A percentile compares a stretch with the other conserved stretches of the same genome.
phyloP scores from a whole-genome alignment of 2,797 vertebrate species.

The Spizella passerina region DNA sequence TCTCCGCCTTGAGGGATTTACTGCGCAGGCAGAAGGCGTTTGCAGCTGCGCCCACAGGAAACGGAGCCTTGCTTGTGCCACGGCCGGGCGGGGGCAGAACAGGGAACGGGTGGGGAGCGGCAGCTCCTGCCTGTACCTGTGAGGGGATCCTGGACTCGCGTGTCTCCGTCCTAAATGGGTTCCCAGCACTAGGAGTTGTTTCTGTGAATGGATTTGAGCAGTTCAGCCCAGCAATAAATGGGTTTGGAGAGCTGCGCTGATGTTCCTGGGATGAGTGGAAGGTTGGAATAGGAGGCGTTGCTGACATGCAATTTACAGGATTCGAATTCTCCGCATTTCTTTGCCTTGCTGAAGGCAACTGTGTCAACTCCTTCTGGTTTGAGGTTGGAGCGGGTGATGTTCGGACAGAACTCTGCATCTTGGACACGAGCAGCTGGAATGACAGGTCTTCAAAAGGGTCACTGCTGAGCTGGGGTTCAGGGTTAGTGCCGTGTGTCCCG shows the following conservation, averaged over 20 bases:
- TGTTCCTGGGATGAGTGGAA: constrained; percentile 84
- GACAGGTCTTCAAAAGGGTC: constrained; percentile 85
- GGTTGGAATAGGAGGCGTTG: constrained; percentile 78
- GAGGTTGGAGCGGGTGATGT: constrained; percentile 68
- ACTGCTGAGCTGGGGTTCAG: constrained; percentile 83
- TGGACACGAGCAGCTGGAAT: constrained; percentile 80
- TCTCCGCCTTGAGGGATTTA: constrained; percentile 38
- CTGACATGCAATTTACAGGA: constrained; percentile 74
- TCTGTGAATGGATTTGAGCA: constrained; percentile 84
- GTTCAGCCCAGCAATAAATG: constrained; percentile 68
- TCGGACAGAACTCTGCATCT: constrained; percentile 75
- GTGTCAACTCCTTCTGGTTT: constrained; percentile 71
- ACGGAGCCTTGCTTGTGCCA: constrained; percentile 36
- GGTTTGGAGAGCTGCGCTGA: constrained; percentile 76
- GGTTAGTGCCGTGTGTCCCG: constrained; percentile 77
- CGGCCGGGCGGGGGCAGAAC: constrained; percentile 55
- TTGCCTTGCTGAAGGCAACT: constrained; percentile 75
- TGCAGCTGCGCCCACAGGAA: constrained; percentile 39
- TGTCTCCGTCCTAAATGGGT: constrained; percentile 73
- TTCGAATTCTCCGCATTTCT: constrained; percentile 36
- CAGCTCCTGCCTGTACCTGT: constrained; percentile 15
- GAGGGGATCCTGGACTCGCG: constrained; percentile 68
- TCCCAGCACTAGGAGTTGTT: constrained; percentile 56
- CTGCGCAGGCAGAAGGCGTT: constrained; percentile 48
- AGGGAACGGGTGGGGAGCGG: constrained; percentile 44